A percentile compares a stretch with the other conserved stretches of the same genome.
Evolutionary conservation across 1,140 invertebrate genomes (phyloP).

Genomic region (Mactra quadrangularis): DNA sequence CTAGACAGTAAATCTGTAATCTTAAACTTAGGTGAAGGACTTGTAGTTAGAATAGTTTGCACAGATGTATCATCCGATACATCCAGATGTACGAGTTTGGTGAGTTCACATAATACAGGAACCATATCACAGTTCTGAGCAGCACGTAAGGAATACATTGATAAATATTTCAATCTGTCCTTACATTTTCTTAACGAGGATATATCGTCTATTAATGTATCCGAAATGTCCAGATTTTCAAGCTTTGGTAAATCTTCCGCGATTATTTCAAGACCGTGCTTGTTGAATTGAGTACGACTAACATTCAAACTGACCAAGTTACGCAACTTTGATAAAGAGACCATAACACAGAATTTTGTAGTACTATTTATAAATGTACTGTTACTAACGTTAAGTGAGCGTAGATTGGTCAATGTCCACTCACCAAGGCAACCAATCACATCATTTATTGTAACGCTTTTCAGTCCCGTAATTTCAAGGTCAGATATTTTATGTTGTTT

Average conservation of each 20-base stretch:
- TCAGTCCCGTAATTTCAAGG: constrained; percentile 87
- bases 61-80: constrained; percentile 86
- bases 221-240: constrained; percentile 89
- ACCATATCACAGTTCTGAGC: constrained; percentile 83
- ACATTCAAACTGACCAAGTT: constrained; percentile 89
- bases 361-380: constrained; percentile 87
- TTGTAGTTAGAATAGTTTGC: constrained; percentile 79
- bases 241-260: constrained; percentile 88
- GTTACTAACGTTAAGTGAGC: constrained; percentile 88
- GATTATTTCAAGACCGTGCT: constrained; percentile 88
- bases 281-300: constrained; percentile 89
- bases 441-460: constrained; percentile 87
- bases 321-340: constrained; percentile 84
- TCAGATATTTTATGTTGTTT: constrained; percentile 87
- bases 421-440: constrained; percentile 89
- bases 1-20: constrained; percentile 85
- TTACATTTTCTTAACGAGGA: constrained; percentile 87
- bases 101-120: constrained; percentile 86
- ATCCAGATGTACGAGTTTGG: constrained; percentile 87
- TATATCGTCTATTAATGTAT: constrained; percentile 89
- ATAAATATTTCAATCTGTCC: constrained; percentile 87
- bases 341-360: constrained; percentile 83
- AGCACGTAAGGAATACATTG: constrained; percentile 88
- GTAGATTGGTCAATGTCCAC: constrained; percentile 89
- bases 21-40: constrained; percentile 83